Base-by-base conservation (phyloP, 2,113 vertebrate species). In the Saccopteryx leptura region DNA sequence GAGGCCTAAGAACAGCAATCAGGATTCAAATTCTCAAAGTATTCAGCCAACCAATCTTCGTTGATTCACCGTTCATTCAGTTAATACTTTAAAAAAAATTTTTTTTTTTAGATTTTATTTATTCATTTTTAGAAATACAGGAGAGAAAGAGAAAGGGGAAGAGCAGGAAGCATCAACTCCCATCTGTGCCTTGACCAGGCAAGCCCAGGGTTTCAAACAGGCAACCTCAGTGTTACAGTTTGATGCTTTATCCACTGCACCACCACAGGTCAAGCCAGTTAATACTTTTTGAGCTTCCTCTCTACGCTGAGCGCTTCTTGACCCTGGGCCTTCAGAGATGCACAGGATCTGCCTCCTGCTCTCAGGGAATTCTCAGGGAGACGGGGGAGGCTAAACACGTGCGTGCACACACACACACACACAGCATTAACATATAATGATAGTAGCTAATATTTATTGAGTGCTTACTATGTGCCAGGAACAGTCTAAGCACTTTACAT, bases 321-420 rank as follows among this genome's bases (percentile, higher is more conserved):
- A 33, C 18, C 26, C 13, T 61, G 26, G 23, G 7, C 15, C 48
- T 94, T 92, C 69, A 65, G 33, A 76, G 69, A 92, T 46, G 74
- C 60, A 24, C 33, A 63, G 90, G 69, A 1, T 65, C 33, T 28
- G 7, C 79, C n/a, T 87, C 66, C 66, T 60, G 92, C 78, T 81
- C 6, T 86, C 54, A 92, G 71, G 63, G 14, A 79, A 76, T 93
- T 90, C 39, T 4, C 0, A 2, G 61, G 33, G 87, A 95, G 8
- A 28, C 2, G 74, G 50, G 88, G 87, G 90, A 95, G 87, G 96
- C 90, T 87, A 92, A 95, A 96, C 76, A 90, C 75, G 65, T 11
- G 72, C 12, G 46, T 23, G 33, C 28, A 56, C 58, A 63, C 39
- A n/a, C 7, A 50, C 24, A 60, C n/a, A 93, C 61, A 93, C 61